A percentile compares a stretch with the other conserved stretches of the same genome.
phyloP scores from a whole-genome alignment of 1,140 invertebrate species.

The Pomacea maculata region DNA sequence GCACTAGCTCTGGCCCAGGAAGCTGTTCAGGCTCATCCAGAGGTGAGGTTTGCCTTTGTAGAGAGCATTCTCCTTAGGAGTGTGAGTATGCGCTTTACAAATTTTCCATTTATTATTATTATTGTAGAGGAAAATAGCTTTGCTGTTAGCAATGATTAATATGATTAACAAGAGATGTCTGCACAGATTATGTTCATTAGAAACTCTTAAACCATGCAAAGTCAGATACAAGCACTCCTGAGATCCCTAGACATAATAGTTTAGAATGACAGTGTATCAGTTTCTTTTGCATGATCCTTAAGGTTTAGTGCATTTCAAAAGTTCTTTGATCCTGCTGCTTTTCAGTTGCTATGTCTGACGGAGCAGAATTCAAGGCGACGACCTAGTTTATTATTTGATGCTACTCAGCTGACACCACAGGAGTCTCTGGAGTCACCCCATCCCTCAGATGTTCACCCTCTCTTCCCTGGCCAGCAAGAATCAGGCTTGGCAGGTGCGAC shows the following conservation, averaged over 20 bases:
- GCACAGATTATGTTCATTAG: conserved; percentile 6
- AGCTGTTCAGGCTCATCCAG: conserved; percentile 12
- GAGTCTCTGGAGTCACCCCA: conserved; percentile 44
- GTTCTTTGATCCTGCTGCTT: no score
- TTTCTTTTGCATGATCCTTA: no score
- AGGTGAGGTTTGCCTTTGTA: conserved; percentile 9
- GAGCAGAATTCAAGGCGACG: conserved; percentile 7
- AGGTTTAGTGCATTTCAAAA: no score
- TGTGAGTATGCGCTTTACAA: no score
- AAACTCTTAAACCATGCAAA: no score
- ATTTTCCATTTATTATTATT: no score
- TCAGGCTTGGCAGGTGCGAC: background rate
- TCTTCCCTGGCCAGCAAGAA: background rate
- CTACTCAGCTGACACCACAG: conserved; percentile 24
- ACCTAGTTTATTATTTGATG: conserved; percentile 30
- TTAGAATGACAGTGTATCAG: no score
- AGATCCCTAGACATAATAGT: no score
- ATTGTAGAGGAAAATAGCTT: no score
- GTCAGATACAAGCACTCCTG: no score
- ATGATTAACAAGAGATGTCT: background rate
- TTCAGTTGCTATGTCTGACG: no score
- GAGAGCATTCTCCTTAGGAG: no score
- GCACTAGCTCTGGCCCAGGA: conserved; percentile 12
- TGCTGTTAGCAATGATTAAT: background rate
- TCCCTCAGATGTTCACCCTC: conserved; percentile 1